Evolutionary conservation across 2,113 vertebrate species (phyloP).

Genomic region (Mesoclemmys tuberculata): DNA sequence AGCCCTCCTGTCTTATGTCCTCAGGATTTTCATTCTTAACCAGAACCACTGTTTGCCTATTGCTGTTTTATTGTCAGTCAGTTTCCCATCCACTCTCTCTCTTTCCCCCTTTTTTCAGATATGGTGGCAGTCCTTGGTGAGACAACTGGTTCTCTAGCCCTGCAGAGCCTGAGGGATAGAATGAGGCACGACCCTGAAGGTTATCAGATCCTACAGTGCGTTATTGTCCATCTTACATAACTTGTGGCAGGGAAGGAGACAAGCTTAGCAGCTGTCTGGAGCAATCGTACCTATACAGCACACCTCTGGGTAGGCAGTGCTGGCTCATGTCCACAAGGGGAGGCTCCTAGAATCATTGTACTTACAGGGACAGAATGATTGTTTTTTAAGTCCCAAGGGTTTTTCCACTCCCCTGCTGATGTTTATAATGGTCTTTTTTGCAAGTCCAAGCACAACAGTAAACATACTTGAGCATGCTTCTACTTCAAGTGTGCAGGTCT

Average conservation of each 20-base stretch:
- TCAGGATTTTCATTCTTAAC: neutral
- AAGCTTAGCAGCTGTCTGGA: neutral
- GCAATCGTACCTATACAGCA: neutral
- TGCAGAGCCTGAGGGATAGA: slow-evolving; percentile 85
- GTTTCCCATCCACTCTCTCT: slow-evolving; percentile 10
- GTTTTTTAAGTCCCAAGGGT: neutral
- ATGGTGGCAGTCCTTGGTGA: slow-evolving; percentile 98
- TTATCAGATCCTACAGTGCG: slow-evolving; percentile 86
- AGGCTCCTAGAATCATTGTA: fast-evolving
- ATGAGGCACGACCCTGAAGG: slow-evolving; percentile 94
- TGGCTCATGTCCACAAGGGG: neutral
- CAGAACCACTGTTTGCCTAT: neutral
- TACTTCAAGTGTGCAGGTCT: neutral
- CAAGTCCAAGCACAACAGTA: neutral
- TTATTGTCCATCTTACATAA: neutral
- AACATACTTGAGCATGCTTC: neutral
- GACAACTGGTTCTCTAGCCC: slow-evolving; percentile 86
- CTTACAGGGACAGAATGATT: neutral
- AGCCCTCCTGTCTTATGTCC: neutral
- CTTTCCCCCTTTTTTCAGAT: slow-evolving; percentile 79
- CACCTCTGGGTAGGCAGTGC: neutral
- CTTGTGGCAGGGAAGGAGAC: neutral
- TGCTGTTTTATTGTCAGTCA: neutral
- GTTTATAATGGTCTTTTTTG: neutral
- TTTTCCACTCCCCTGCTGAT: neutral